Evolutionary conservation across 2,797 vertebrate genomes (phyloP).

Genomic region (Rhinatrema bivittatum): DNA sequence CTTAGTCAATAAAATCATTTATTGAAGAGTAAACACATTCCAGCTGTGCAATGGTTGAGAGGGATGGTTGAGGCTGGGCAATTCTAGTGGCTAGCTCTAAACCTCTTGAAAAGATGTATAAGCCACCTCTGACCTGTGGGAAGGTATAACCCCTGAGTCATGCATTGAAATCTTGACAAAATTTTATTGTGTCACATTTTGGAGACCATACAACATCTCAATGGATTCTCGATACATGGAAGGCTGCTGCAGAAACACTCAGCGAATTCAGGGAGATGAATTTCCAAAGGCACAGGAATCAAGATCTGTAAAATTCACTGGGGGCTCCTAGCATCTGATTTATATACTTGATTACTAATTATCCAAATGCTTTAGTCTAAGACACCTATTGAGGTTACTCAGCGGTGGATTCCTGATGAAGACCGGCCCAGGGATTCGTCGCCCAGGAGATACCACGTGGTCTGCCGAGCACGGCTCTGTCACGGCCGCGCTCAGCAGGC

Average conservation of each 20-base stretch:
- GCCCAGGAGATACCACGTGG: too few relatives aligned
- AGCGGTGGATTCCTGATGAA: too few relatives aligned
- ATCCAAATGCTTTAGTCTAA: neutral
- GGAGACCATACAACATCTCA: neutral
- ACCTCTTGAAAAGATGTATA: conserved; percentile 10
- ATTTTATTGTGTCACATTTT: neutral
- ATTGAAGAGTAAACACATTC: conserved; percentile 14
- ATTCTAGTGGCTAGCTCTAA: conserved; percentile 14
- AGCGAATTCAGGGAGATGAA: neutral
- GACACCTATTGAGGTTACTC: too few relatives aligned
- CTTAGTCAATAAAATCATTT: conserved; percentile 9
- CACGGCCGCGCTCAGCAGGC: too few relatives aligned
- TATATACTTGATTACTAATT: neutral
- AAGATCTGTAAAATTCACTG: conserved; percentile 8
- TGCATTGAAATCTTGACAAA: conserved; percentile 12
- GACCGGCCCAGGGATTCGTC: too few relatives aligned
- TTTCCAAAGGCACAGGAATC: neutral
- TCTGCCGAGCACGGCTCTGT: too few relatives aligned
- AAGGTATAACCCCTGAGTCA: neutral
- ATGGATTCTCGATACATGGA: neutral
- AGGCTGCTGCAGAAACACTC: neutral
- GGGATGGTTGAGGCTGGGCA: conserved; percentile 1
- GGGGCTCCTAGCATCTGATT: conserved; percentile 1
- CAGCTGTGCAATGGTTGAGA: conserved; percentile 18
- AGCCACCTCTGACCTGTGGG: conserved; percentile 2